Conservation (phyloP, 2,797 vertebrate species). For the Emys orbicularis region DNA sequence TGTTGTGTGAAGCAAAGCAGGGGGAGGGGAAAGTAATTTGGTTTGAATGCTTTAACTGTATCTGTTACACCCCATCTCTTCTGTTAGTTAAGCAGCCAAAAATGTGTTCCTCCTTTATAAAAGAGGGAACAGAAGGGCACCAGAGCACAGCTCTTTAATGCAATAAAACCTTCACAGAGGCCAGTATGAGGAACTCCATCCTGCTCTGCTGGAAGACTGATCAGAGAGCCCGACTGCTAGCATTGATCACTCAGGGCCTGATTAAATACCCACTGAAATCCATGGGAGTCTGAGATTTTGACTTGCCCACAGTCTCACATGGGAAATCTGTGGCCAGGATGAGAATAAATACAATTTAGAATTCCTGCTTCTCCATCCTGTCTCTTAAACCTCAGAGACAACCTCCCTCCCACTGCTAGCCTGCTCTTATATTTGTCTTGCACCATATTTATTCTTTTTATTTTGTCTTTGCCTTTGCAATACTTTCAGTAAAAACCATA, state of each 20-base stretch:
- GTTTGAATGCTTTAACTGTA: slow-evolving; percentile 54
- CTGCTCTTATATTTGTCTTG: not conserved
- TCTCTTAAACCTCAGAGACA: not conserved
- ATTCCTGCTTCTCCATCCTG: not conserved
- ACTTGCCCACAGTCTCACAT: not conserved
- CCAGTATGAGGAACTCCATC: not conserved
- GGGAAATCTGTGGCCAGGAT: not conserved
- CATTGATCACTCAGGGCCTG: not conserved
- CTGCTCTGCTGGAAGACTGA: not conserved
- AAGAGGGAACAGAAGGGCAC: slow-evolving; percentile 46
- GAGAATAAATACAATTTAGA: not conserved
- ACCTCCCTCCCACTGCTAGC: not conserved
- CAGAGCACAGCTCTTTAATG: slow-evolving; percentile 35
- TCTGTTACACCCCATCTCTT: slow-evolving; percentile 61
- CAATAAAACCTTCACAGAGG: not conserved
- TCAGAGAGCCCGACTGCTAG: not conserved
- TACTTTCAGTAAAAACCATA: fast-evolving
- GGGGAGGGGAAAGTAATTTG: slow-evolving; percentile 3
- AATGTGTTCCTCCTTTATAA: slow-evolving; percentile 49
- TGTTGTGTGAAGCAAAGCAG: slow-evolving; percentile 31
- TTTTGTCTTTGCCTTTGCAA: not conserved
- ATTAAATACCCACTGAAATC: not conserved
- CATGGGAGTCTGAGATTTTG: not conserved
- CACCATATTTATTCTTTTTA: not conserved
- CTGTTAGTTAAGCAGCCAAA: slow-evolving; percentile 63